Base-by-base conservation (phyloP, 2,888 invertebrate species). In the Kuschelorhynchus macadamiae region DNA sequence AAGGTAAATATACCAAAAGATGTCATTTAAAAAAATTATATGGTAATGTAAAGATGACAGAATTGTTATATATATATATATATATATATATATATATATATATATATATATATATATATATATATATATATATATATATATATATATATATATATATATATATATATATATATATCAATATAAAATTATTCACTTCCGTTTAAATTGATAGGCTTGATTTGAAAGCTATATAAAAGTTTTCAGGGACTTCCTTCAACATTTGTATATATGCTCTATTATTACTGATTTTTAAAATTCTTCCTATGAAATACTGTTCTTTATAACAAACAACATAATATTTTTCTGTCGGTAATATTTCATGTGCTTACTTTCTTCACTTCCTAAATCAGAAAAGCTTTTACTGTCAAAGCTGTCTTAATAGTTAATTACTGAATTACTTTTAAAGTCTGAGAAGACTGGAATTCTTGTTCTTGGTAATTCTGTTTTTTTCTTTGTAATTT, bases 341-440 rank as follows among this genome's bases (percentile, higher is more conserved):
- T 42, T 42, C 42, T 3, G 16, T 4, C 11, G 3, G 5, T 11
- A 36, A 12, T 7, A 11, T 4, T 36, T 7, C 11, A 7, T 11
- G 11, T 11, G 5, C 36, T 36, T 11, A 2, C 11, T 12, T 36
- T 11, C 11, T 36, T 3, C 3, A n/a, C n/a, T n/a, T 11, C 11
- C 36, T 36, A 36, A 36, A 42, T 42, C 42, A 2, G 42, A 42
- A 42, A 42, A 42, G 5, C 16, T 16, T 42, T 42, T 16, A 14
- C 16, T 4, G 8, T 42, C 42, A 4, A 14, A 8, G 16, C 42
- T 42, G 8, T 42, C 42, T 4, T 42, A 4, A 11, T 17, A 16
- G 11, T 42, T 16, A 14, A 17, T 42, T 25, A 5, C 4, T 25
- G 25, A 5, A 25, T 3, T 5, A 25, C 7, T 7, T 25, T 25